A percentile compares a stretch with the other conserved stretches of the same genome.
Evolutionary conservation across 2,888 invertebrate species (phyloP).

Genomic region (Sericinus montela): DNA sequence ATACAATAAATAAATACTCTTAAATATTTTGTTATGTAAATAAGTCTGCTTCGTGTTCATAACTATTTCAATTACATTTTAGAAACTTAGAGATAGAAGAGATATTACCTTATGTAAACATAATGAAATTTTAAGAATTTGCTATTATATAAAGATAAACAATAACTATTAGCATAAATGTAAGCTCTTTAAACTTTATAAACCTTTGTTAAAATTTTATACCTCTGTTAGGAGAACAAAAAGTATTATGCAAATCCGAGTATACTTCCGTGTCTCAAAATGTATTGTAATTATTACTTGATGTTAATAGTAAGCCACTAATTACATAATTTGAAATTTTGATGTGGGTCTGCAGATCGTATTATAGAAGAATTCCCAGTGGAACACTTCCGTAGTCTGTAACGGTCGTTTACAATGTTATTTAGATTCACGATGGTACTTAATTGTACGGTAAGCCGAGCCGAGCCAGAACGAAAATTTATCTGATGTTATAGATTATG

Average conservation of each 20-base stretch:
- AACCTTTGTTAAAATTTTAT: too few relatives aligned
- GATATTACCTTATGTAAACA: too few relatives aligned
- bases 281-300: slow-evolving; percentile 6
- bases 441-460: slow-evolving; percentile 10
- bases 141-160: too few relatives aligned
- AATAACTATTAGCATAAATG: too few relatives aligned
- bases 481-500: not conserved
- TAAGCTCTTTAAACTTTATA: too few relatives aligned
- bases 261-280: slow-evolving; percentile 4
- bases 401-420: slow-evolving; percentile 15
- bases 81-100: too few relatives aligned
- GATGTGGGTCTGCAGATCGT: slow-evolving; percentile 14
- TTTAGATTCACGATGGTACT: slow-evolving; percentile 14
- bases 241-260: slow-evolving; percentile 8
- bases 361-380: slow-evolving; percentile 10
- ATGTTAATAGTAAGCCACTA: slow-evolving; percentile 15
- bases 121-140: too few relatives aligned
- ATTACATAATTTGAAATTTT: slow-evolving; percentile 16
- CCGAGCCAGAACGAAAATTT: not conserved
- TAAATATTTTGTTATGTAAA: too few relatives aligned
- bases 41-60: too few relatives aligned
- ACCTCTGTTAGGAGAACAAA: not conserved
- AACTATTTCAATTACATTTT: too few relatives aligned
- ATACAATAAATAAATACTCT: too few relatives aligned
- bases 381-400: slow-evolving; percentile 13